These are phyloP conservation scores for Glaucidium brasilianum DNA, from an alignment of 2,113 vertebrate species.

Conservation along the genomic window DNA sequence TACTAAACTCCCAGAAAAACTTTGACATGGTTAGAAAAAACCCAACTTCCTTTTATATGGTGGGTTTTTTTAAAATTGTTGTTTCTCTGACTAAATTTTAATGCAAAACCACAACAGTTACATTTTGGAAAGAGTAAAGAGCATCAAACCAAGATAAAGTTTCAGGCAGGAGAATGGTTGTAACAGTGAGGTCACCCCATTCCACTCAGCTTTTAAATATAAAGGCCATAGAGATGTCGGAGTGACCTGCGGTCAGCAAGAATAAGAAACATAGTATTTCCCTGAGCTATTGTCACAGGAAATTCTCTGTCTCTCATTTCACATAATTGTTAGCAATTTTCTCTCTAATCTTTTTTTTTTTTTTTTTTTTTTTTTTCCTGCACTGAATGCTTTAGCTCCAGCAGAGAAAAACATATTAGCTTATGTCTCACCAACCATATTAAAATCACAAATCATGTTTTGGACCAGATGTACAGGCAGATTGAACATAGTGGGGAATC, in stretches of 20 bases:
- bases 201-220: neutral
- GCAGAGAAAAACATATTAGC: conserved; percentile 27
- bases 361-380: neutral
- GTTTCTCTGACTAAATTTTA: neutral
- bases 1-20: neutral
- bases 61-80: neutral
- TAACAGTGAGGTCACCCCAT: neutral
- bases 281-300: neutral
- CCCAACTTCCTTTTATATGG: neutral
- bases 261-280: neutral
- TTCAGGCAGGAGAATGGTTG: neutral
- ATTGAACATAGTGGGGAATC: neutral
- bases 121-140: neutral
- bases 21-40: neutral
- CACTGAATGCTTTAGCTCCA: neutral
- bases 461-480: conserved; percentile 22
- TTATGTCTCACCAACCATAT: conserved; percentile 17
- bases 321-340: neutral
- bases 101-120: neutral
- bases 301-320: neutral
- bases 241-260: neutral
- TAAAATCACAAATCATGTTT: conserved; percentile 38
- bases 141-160: neutral
- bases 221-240: neutral
- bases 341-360: neutral